Evolutionary conservation across 2,113 vertebrate species (phyloP).

Genomic region (Bos taurus): DNA sequence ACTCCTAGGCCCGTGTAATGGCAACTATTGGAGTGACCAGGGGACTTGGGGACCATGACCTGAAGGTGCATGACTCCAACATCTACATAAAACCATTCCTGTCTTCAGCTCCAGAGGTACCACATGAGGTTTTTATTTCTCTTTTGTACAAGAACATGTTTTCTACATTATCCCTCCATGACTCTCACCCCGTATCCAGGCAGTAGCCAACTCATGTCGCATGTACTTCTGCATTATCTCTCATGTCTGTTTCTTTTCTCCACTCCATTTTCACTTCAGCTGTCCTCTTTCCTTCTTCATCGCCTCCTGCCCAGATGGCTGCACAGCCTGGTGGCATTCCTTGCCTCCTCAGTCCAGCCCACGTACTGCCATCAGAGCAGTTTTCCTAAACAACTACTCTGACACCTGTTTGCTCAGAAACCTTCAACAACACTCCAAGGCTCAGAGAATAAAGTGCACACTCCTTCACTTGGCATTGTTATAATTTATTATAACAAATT

Average conservation of each 20-base stretch:
- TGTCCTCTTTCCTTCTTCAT: not conserved
- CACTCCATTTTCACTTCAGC: not conserved
- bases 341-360: rapidly evolving
- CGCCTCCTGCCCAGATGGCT: not conserved
- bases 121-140: not conserved
- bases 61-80: slow-evolving; percentile 97
- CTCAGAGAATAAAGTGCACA: not conserved
- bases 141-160: not conserved
- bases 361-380: rapidly evolving
- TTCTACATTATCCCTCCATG: not conserved
- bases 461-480: not conserved
- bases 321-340: rapidly evolving
- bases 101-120: slow-evolving; percentile 96
- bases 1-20: slow-evolving; percentile 93
- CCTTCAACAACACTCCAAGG: not conserved
- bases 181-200: not conserved
- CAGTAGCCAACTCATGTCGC: not conserved
- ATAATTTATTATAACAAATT: not conserved
- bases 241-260: rapidly evolving
- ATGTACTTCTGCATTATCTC: rapidly evolving
- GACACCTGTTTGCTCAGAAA: not conserved
- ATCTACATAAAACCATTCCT: slow-evolving; percentile 99
- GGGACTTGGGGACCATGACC: slow-evolving; percentile 96
- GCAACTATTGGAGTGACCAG: slow-evolving; percentile 97
- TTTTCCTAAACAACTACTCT: not conserved